phyloP scores from a whole-genome alignment of 2,113 vertebrate species.

The Pseudois nayaur region DNA sequence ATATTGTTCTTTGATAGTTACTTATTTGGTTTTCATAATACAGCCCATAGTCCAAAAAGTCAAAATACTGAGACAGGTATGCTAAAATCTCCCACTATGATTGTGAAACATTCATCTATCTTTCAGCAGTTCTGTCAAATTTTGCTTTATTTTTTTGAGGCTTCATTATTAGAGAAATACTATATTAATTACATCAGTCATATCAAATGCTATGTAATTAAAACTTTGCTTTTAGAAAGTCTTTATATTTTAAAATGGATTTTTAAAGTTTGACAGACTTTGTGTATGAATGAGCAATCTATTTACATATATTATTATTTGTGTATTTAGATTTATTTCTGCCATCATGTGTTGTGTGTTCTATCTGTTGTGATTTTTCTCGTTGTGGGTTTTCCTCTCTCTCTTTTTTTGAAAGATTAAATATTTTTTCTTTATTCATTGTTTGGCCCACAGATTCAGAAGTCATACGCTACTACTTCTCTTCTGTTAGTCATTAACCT shows the following conservation, averaged over 20 bases:
- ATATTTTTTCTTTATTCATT: not conserved
- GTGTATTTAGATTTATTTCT: not conserved
- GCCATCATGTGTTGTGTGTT: not conserved
- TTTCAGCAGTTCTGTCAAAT: not conserved
- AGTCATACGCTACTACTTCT: not conserved
- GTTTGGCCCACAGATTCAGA: not conserved
- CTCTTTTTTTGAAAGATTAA: not conserved
- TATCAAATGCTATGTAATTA: not conserved
- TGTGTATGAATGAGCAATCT: not conserved
- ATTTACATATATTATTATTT: not conserved
- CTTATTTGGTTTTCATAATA: not conserved
- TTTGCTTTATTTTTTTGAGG: not conserved
- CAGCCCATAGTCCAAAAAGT: not conserved
- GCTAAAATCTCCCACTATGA: not conserved
- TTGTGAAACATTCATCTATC: not conserved
- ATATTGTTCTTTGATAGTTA: not conserved
- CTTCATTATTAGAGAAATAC: not conserved
- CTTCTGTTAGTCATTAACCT: not conserved
- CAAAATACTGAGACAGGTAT: not conserved
- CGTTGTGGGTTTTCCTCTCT: not conserved
- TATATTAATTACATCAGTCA: not conserved
- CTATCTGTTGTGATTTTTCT: not conserved
- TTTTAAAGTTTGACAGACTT: not conserved
- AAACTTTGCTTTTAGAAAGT: not conserved
- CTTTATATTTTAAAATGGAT: not conserved